Evolutionary conservation across 2,797 vertebrate genomes (phyloP), one percentile per base, ranked within the genome.

Genomic region (Capromys pilorides): DNA sequence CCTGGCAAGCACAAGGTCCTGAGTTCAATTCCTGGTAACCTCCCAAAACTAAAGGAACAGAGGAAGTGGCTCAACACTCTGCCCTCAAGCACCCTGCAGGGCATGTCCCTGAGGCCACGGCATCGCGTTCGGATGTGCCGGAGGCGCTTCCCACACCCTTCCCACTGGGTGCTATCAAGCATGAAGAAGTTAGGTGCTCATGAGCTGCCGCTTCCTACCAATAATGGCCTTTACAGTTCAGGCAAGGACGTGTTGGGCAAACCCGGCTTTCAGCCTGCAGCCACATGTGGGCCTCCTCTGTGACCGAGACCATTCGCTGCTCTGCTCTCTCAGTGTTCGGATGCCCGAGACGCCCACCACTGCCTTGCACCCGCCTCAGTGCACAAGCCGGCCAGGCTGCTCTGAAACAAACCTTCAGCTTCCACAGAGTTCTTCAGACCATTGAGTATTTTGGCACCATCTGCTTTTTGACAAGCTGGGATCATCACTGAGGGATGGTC

Each of bases 391-490:
- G 66, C 67, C 75, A 62, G 91, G 78, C 62, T 78, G 59, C 80
- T 89, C 39, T 24, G 89, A 81, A 81, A 81, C 64, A 81, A 93
- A 83, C 81, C 64, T 69, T 26, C 26, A 83, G 62, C 89, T 51
- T 91, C 33, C 80, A 77, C 86, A 80, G 69, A 31, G 62, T 77
- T 91, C 57, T 51, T 95, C 69, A 91, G 83, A 89, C 84, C 88
- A 66, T 90, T 13, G 51, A 95, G 71, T 96, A 94, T 96, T 95
- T 96, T 77, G 86, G 78, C 36, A 90, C 77, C 61, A 61, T 89
- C 91, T 31, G 18, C 86, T 93, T 87, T 73, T 89, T 86, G 77
- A 77, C 86, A 89, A 86, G 66, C 75, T 91, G 95, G 91, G 45
- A 36, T 33, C 54, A 61, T 62, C 81, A 95, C 91, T 78, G 87